A percentile compares a stretch with the other conserved stretches of the same genome.
phyloP scores from a whole-genome alignment of 1,140 invertebrate species.

The Rhynchophorus ferrugineus region DNA sequence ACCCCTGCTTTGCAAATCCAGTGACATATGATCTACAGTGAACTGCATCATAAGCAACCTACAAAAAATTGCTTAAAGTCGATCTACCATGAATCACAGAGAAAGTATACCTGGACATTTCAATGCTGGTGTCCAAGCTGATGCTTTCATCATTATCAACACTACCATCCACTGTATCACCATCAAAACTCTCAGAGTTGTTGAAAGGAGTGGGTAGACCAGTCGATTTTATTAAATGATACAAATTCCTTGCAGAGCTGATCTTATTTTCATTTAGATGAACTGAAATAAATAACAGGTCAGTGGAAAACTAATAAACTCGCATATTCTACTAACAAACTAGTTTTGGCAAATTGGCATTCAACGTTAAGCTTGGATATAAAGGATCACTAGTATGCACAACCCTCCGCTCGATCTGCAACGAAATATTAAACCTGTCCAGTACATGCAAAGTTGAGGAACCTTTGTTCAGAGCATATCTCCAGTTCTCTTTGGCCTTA shows the following conservation, averaged over 20 bases:
- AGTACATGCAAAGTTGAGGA: slow-evolving; percentile 79
- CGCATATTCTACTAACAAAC: slow-evolving; percentile 45
- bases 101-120: slow-evolving; percentile 23
- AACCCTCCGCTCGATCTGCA: slow-evolving; percentile 74
- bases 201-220: slow-evolving; percentile 45
- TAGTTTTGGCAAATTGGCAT: slow-evolving; percentile 77
- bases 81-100: too few relatives aligned
- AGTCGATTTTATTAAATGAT: slow-evolving; percentile 39
- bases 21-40: slow-evolving; percentile 76
- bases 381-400: slow-evolving; percentile 76
- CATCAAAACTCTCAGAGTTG: slow-evolving; percentile 11
- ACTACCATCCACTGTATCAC: slow-evolving; percentile 6
- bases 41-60: slow-evolving; percentile 79
- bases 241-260: slow-evolving; percentile 47
- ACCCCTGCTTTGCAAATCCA: slow-evolving; percentile 78
- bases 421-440: slow-evolving; percentile 83
- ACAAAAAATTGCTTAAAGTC: too few relatives aligned
- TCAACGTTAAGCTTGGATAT: slow-evolving; percentile 74
- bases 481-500: slow-evolving; percentile 82
- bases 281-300: slow-evolving; percentile 44
- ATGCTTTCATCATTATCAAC: slow-evolving; percentile 14
- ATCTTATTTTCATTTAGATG: slow-evolving; percentile 88
- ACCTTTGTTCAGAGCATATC: slow-evolving; percentile 73
- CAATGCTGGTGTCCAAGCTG: slow-evolving; percentile 18
- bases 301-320: background rate